Percentiles rank a stretch among this genome's conserved stretches.
Evolutionary conservation across 2,113 vertebrate species (phyloP).

Genomic region (Silurus asotus): DNA sequence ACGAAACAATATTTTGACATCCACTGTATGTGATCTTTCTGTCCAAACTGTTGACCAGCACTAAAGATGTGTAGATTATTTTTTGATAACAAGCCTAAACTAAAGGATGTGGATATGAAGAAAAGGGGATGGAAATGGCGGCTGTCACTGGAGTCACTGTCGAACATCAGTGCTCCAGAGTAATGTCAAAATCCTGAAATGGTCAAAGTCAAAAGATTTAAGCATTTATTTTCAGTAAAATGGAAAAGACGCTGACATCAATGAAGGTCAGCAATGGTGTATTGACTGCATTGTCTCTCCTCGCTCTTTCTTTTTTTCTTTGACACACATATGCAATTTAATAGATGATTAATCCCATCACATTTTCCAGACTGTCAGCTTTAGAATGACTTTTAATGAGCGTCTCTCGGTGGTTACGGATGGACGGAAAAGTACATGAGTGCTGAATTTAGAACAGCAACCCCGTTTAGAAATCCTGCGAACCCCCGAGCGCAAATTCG

Average conservation of each 20-base stretch:
- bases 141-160: neutral
- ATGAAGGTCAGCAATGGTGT: constrained; percentile 38
- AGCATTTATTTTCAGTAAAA: constrained; percentile 41
- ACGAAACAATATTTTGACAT: too few species aligned
- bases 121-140: neutral
- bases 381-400: constrained; percentile 20
- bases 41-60: too few species aligned
- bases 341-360: constrained; percentile 31
- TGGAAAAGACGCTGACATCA: constrained; percentile 42
- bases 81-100: neutral
- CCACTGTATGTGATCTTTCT: too few species aligned
- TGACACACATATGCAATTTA: constrained; percentile 14
- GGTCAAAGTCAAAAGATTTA: neutral
- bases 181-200: neutral
- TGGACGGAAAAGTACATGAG: neutral
- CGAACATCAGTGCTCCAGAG: neutral
- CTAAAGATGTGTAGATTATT: too few species aligned
- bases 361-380: constrained; percentile 31
- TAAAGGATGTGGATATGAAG: neutral
- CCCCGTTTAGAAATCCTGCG: neutral
- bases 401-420: neutral
- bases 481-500: neutral
- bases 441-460: neutral
- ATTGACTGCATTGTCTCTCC: neutral
- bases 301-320: neutral